These are phyloP conservation scores for Notodromas monacha DNA, from an alignment of 2,888 invertebrate genomes.

Conservation along the genomic window DNA sequence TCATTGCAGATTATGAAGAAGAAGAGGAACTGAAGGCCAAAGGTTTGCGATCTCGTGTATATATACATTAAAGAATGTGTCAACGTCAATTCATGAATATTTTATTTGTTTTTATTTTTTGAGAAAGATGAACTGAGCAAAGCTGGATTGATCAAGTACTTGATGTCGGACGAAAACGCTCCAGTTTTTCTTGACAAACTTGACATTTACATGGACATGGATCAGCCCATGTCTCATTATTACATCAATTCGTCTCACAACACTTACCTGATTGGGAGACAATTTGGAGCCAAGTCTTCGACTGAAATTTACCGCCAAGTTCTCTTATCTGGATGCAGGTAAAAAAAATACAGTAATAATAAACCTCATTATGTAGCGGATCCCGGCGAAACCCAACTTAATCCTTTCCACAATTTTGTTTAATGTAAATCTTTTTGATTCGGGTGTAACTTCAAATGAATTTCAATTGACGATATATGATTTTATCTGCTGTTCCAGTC, in stretches of 20 bases:
- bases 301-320: slow-evolving; percentile 96
- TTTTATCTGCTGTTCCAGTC: no score
- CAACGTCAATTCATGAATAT: no score
- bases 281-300: slow-evolving; percentile 90
- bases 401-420: no score
- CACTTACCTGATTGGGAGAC: slow-evolving; percentile 67
- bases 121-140: slow-evolving; percentile 55
- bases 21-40: slow-evolving; percentile 34
- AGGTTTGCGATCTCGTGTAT: slow-evolving; percentile 31
- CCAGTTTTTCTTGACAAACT: slow-evolving; percentile 93
- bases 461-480: no score
- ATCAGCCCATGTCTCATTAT: slow-evolving; percentile 85
- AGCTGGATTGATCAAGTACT: slow-evolving; percentile 83
- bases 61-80: no score
- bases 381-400: no score
- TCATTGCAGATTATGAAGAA: slow-evolving; percentile 70
- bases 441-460: no score
- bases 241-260: slow-evolving; percentile 97
- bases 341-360: slow-evolving; percentile 11
- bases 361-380: neutral
- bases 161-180: slow-evolving; percentile 99
- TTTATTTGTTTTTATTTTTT: no score
- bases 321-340: slow-evolving; percentile 80
- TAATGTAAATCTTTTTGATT: no score
- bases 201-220: slow-evolving; percentile 85